A percentile compares a stretch with the other conserved stretches of the same genome.
Conservation (phyloP, 2,888 invertebrate species). For the Papilio demoleus region DNA sequence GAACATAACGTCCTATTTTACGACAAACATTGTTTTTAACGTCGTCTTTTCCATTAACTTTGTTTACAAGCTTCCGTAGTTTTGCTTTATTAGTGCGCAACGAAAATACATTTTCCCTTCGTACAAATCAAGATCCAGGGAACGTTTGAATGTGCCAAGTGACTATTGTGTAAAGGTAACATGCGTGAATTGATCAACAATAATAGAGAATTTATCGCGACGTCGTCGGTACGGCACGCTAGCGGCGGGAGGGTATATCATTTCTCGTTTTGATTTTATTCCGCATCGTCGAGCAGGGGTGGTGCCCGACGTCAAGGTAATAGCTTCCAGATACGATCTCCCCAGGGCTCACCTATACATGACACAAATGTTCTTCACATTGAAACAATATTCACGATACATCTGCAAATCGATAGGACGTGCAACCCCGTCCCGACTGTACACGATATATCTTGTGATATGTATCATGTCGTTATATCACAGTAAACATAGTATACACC, state of each 20-base stretch:
- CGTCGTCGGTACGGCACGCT: constrained; percentile 59
- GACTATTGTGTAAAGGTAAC: constrained; percentile 62
- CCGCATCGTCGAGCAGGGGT: constrained; percentile 63
- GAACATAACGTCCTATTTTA: constrained; percentile 59
- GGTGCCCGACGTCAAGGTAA: constrained; percentile 60
- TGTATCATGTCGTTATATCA: constrained; percentile 54
- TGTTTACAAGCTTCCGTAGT: constrained; percentile 15
- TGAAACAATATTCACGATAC: constrained; percentile 75
- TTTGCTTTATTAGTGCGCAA: constrained; percentile 14
- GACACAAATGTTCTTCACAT: constrained; percentile 69
- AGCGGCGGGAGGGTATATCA: constrained; percentile 69
- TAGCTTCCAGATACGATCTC: constrained; percentile 71
- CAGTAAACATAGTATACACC: constrained; percentile 54
- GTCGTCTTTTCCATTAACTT: constrained; percentile 50
- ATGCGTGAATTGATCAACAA: constrained; percentile 65
- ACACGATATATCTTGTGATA: constrained; percentile 57
- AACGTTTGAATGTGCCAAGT: constrained; percentile 53
- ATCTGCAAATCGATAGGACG: constrained; percentile 63
- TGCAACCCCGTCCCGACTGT: constrained; percentile 62
- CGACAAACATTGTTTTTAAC: constrained; percentile 54
- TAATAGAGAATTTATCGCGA: constrained; percentile 55
- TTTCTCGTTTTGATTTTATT: constrained; percentile 77
- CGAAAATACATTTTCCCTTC: not conserved
- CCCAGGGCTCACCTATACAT: constrained; percentile 64
- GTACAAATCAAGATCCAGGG: constrained; percentile 42